Evolutionary conservation across 2,113 vertebrate genomes (phyloP).

Genomic region (Hiodon alosoides): DNA sequence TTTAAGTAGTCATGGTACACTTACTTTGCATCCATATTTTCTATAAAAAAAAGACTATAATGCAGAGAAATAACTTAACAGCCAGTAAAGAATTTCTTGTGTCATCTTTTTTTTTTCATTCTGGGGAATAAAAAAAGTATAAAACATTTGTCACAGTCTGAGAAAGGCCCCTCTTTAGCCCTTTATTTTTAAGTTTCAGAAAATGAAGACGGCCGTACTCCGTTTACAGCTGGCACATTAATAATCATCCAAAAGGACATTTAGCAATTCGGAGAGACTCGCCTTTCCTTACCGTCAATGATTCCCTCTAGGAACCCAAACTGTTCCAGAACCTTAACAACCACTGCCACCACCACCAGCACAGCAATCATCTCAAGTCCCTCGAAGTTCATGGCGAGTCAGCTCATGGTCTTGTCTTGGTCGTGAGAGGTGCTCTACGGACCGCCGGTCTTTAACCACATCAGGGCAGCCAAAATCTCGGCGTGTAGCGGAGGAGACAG

Average conservation of each 20-base stretch:
- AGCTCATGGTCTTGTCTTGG: slow-evolving; percentile 73
- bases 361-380: slow-evolving; percentile 97
- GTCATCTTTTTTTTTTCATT: too few relatives aligned
- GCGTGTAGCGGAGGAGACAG: slow-evolving; percentile 46
- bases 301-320: slow-evolving; percentile 89
- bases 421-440: slow-evolving; percentile 55
- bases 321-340: slow-evolving; percentile 94
- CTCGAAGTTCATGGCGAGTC: slow-evolving; percentile 90
- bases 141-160: too few relatives aligned
- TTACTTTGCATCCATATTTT: too few relatives aligned
- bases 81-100: too few relatives aligned
- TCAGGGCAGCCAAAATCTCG: slow-evolving; percentile 53
- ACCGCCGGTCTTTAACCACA: slow-evolving; percentile 70
- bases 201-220: slow-evolving; percentile 50
- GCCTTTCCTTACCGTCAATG: slow-evolving; percentile 84
- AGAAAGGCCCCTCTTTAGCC: slow-evolving; percentile 46
- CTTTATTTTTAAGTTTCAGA: slow-evolving; percentile 64
- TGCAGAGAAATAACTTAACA: too few relatives aligned
- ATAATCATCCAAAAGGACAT: slow-evolving; percentile 25
- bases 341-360: slow-evolving; percentile 86
- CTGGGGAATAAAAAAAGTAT: too few relatives aligned
- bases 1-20: too few relatives aligned
- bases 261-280: slow-evolving; percentile 15
- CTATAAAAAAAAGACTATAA: too few relatives aligned
- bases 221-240: slow-evolving; percentile 59